These are phyloP conservation scores for Trinorchestia longiramus DNA, from an alignment of 1,140 invertebrate species.

Conservation along the genomic window DNA sequence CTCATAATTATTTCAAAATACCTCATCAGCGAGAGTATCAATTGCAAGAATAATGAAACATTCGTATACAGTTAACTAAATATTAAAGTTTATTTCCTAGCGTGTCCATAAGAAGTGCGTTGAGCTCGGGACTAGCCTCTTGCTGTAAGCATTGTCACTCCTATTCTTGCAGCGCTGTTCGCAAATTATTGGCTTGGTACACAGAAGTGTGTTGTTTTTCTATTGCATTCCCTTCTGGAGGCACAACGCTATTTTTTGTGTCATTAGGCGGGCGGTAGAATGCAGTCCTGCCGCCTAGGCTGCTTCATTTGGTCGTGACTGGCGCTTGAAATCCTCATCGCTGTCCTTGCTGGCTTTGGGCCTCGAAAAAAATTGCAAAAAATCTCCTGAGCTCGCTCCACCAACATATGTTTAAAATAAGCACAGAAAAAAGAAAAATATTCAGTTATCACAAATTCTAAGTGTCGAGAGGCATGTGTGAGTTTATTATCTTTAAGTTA, in stretches of 20 bases:
- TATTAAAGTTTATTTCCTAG: background rate
- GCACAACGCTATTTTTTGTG: background rate
- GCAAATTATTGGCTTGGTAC: background rate
- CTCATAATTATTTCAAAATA: background rate
- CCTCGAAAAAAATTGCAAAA: background rate
- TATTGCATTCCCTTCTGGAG: background rate
- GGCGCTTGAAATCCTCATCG: background rate
- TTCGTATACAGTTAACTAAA: background rate
- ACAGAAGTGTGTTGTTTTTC: background rate
- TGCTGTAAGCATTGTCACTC: too few relatives aligned
- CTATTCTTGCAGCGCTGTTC: background rate
- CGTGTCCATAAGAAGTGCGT: too few relatives aligned
- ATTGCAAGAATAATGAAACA: background rate
- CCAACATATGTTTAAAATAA: background rate
- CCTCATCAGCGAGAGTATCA: background rate
- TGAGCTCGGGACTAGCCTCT: too few relatives aligned
- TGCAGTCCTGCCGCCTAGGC: constrained; percentile 15
- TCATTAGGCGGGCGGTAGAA: constrained; percentile 27
- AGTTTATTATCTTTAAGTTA: background rate
- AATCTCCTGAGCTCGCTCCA: background rate
- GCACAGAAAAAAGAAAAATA: background rate
- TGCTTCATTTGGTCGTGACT: constrained; percentile 45
- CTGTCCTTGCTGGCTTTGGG: background rate
- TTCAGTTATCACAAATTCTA: background rate
- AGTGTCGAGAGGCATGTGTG: background rate